Evolutionary conservation across 1,140 invertebrate species (phyloP), one percentile per base, ranked within the genome.

Genomic region (Penaeus vannamei): DNA sequence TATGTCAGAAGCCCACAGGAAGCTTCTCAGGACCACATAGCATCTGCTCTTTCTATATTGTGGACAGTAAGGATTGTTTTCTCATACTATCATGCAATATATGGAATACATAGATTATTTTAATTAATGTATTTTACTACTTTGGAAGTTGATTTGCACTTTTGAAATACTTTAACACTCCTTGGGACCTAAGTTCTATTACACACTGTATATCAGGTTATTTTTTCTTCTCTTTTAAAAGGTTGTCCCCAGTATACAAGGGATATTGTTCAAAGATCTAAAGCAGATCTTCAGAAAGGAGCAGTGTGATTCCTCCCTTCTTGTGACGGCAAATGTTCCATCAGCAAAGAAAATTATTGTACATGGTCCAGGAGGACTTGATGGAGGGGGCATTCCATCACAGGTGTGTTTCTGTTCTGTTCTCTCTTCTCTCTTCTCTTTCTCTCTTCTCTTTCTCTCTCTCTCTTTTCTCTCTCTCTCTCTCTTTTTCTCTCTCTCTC

Each of bases 321-420:
- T 99, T 80, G 94, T 99, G 0, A 99, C 98, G 3, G 99, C 99
- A 0, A 99, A 99, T 94, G 98, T 99, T 46, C 98, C 99, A 0
- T 98, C 98, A 19, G 98, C 99, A 12, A 99, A 99, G 93, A 99
- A 99, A 94, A 98, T 99, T 90, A 97, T 99, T 86, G 98, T 99
- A 36, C 98, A 99, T 93, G 98, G 98, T 1, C 97, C 97, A 66
- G 95, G 92, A 95, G 96, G 97, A 93, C 95, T 96, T 90, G 96
- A 98, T 92, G 96, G 97, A 91, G 97, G 97, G 90, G 97, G 97
- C 89, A 99, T 99, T 92, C 99, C 99, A 8, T 98, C 98, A 0
- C 98, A 91, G 88, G 90, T 91, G 14, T 32, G 42, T 46, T 59
- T 26, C 20, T 22, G 8, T n/a, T 29, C 22, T 59, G 2, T 17